Conservation (phyloP, 2,888 invertebrate genomes). For the Epinotia demarniana region DNA sequence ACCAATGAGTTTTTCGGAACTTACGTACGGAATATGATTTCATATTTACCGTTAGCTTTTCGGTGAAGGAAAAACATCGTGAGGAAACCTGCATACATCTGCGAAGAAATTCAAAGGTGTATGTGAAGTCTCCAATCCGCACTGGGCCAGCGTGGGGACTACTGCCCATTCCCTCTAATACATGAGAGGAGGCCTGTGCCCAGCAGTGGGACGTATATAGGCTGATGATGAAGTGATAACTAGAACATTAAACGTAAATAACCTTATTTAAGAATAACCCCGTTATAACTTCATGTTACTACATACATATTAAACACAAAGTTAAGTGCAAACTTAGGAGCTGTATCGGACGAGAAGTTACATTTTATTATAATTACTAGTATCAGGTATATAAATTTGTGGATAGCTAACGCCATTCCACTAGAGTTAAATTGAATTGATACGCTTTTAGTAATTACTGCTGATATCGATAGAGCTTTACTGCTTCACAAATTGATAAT, state of each 20-base stretch:
- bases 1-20: too few relatives aligned
- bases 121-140: too few relatives aligned
- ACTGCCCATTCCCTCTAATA: too few relatives aligned
- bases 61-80: too few relatives aligned
- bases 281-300: slow-evolving; percentile 14
- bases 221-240: too few relatives aligned
- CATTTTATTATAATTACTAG: background rate
- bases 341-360: slow-evolving; percentile 1
- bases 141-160: too few relatives aligned
- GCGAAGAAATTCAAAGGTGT: too few relatives aligned
- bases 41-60: too few relatives aligned
- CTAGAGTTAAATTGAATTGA: slow-evolving; percentile 8
- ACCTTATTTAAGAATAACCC: slow-evolving; percentile 1
- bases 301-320: slow-evolving; percentile 11
- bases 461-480: slow-evolving; percentile 7
- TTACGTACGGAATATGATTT: too few relatives aligned
- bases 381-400: background rate
- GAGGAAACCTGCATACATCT: too few relatives aligned
- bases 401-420: background rate
- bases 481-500: background rate
- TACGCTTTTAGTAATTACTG: background rate
- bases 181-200: too few relatives aligned
- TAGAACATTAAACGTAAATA: slow-evolving; percentile 6
- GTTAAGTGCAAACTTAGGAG: slow-evolving; percentile 7
- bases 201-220: too few relatives aligned